Evolutionary conservation across 2,797 vertebrate species (phyloP).

Genomic region (Pipistrellus nathusii): DNA sequence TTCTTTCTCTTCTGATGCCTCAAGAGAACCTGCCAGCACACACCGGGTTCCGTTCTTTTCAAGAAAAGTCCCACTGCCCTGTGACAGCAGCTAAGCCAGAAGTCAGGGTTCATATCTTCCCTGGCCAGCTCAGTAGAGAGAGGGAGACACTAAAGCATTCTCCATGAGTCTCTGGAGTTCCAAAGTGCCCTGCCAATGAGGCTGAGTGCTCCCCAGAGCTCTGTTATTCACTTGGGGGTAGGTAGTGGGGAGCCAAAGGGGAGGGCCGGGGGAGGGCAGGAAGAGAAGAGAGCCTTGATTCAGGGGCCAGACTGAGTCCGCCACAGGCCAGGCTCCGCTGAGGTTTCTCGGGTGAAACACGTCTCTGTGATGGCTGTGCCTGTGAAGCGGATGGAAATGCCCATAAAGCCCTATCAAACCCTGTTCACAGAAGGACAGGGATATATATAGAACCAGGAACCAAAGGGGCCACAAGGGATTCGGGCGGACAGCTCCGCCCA

Average conservation of each 20-base stretch:
- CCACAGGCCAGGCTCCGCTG: constrained; percentile 88
- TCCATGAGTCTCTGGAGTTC: constrained; percentile 64
- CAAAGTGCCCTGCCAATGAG: constrained; percentile 61
- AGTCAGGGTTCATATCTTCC: constrained; percentile 40
- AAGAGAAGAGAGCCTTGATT: constrained; percentile 91
- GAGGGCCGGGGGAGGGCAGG: constrained; percentile 75
- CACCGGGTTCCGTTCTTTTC: constrained; percentile 1
- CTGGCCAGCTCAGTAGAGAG: not conserved
- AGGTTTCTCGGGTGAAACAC: constrained; percentile 89
- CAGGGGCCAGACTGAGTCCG: constrained; percentile 88
- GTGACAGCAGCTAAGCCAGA: constrained; percentile 42
- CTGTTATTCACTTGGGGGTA: constrained; percentile 85
- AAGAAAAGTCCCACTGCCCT: not conserved
- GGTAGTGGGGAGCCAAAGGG: constrained; percentile 75
- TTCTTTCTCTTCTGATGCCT: constrained; percentile 5
- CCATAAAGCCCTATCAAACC: constrained; percentile 91
- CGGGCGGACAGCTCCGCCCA: constrained; percentile 86
- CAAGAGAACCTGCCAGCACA: constrained; percentile 52
- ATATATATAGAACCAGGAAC: constrained; percentile 89
- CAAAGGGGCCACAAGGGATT: constrained; percentile 86
- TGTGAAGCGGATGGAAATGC: constrained; percentile 91
- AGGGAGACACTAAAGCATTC: constrained; percentile 53
- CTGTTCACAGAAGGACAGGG: constrained; percentile 87
- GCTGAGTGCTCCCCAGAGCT: constrained; percentile 79
- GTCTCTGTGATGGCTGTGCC: constrained; percentile 89